Conservation (phyloP, 2,888 invertebrate species). For the Parelbella ahira region DNA sequence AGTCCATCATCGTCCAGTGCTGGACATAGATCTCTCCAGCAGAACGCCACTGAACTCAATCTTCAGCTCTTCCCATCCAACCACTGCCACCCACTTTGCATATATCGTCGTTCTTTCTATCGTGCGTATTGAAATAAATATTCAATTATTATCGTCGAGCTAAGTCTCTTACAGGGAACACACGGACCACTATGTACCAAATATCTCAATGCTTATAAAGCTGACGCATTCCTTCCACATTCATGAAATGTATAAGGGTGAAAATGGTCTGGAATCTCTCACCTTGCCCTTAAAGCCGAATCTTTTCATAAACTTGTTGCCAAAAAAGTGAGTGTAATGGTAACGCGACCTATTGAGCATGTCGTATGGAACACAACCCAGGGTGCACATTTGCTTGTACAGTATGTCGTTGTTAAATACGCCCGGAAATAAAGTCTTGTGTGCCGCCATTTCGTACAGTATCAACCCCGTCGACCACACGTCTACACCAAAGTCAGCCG, state of each 20-base stretch:
- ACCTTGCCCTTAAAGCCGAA: slow-evolving; percentile 30
- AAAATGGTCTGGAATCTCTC: slow-evolving; percentile 12
- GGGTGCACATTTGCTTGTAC: slow-evolving; percentile 44
- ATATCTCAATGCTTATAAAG: no score
- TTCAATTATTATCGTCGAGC: no score
- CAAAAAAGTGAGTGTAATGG: slow-evolving; percentile 36
- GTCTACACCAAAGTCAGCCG: slow-evolving; percentile 45
- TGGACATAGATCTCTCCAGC: no score
- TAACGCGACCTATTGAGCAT: slow-evolving; percentile 41
- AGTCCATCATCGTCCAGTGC: no score
- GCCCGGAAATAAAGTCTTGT: slow-evolving; percentile 39
- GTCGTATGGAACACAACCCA: slow-evolving; percentile 41
- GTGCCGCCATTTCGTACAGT: slow-evolving; percentile 54
- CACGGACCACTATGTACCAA: no score
- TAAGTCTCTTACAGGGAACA: no score
- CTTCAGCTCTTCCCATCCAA: no score
- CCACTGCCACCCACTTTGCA: no score
- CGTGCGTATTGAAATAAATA: no score
- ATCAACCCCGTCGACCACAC: slow-evolving; percentile 57
- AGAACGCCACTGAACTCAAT: no score
- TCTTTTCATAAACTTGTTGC: slow-evolving; percentile 35
- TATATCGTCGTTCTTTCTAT: no score
- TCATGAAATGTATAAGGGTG: background rate
- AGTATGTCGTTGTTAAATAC: slow-evolving; percentile 44
- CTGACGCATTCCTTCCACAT: no score